These are phyloP conservation scores for Mionectes olivaceus DNA, from an alignment of 2,797 vertebrate species.

Conservation along the genomic window DNA sequence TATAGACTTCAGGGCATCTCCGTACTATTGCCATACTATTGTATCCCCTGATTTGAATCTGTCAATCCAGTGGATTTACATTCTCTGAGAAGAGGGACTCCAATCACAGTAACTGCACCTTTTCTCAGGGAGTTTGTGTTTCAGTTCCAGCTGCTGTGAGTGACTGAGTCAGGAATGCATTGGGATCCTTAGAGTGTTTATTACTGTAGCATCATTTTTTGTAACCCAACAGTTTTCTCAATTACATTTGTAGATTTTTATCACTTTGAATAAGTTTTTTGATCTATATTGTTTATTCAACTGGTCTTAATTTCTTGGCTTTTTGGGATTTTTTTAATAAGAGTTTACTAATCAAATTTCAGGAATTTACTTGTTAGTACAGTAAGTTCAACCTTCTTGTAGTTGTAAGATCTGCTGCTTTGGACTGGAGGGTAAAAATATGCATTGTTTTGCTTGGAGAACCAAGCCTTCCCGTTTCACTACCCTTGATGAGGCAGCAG, in stretches of 20 bases:
- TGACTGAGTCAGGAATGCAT: fast-evolving
- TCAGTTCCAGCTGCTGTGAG: not conserved
- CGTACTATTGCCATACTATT: not conserved
- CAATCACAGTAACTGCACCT: not conserved
- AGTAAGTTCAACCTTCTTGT: not conserved
- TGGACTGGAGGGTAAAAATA: not conserved
- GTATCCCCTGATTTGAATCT: not conserved
- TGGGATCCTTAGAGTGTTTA: not conserved
- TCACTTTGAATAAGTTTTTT: not conserved
- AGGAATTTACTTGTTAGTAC: not conserved
- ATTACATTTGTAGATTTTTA: not conserved
- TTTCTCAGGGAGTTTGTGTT: not conserved
- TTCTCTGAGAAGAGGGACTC: not conserved
- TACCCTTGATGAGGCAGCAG: constrained; percentile 48
- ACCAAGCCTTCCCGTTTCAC: not conserved
- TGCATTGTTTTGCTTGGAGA: constrained; percentile 1
- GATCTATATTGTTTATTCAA: not conserved
- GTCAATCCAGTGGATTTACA: not conserved
- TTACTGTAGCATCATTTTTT: not conserved
- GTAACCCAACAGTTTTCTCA: not conserved
- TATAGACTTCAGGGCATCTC: not conserved
- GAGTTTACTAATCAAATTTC: not conserved
- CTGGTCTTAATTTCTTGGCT: not conserved
- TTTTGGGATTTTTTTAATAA: not conserved
- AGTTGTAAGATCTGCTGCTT: not conserved